Evolutionary conservation across 1,140 invertebrate genomes (phyloP).

Genomic region (Drosophila seguyi): DNA sequence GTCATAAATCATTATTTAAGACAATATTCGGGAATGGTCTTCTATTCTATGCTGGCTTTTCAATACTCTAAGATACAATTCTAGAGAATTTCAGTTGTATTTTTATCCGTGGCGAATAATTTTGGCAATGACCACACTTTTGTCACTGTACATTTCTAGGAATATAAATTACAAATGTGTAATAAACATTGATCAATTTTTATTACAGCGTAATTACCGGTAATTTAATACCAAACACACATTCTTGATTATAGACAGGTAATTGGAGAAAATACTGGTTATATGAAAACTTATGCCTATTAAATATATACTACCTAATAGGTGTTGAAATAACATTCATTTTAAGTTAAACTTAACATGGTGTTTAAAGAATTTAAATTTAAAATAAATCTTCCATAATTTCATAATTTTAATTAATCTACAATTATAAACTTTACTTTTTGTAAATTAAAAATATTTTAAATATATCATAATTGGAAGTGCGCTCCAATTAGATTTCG

Average conservation of each 20-base stretch:
- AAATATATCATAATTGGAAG: not conserved
- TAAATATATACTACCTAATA: not conserved
- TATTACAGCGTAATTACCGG: not conserved
- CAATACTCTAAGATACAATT: not conserved
- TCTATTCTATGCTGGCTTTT: not conserved
- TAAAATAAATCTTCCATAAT: too few species aligned
- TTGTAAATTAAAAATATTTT: not conserved
- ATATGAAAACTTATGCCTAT: not conserved
- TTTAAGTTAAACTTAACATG: too few species aligned
- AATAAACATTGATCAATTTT: not conserved
- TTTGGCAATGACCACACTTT: slow-evolving; percentile 1
- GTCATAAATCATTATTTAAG: slow-evolving; percentile 18
- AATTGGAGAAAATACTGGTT: not conserved
- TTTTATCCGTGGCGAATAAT: not conserved
- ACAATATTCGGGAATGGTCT: not conserved
- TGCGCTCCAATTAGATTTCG: not conserved
- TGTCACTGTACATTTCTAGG: not conserved
- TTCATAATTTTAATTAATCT: too few species aligned
- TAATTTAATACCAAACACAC: too few species aligned
- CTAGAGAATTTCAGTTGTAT: not conserved
- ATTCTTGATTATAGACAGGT: not conserved
- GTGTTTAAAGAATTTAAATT: too few species aligned
- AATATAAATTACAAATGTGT: not conserved
- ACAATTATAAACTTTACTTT: too few species aligned
- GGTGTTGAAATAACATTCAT: not conserved